Percentiles rank a stretch among this genome's conserved stretches.
These are phyloP conservation scores for Caenorhabditis plicata DNA, from an alignment of 2,888 invertebrate genomes.

Conservation along the genomic window DNA sequence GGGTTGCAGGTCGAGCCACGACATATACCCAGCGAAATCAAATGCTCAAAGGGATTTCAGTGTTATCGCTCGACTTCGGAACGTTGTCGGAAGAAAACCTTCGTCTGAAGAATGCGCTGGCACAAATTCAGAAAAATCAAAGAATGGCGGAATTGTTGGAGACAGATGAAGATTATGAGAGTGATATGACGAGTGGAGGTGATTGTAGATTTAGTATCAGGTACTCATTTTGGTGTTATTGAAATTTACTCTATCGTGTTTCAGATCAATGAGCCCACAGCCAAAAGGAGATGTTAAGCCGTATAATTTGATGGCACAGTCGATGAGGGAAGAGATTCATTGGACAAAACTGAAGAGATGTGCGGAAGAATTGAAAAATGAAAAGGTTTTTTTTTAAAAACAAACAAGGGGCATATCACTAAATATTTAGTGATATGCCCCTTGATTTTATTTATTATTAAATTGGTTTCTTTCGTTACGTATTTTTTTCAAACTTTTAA, in stretches of 20 bases:
- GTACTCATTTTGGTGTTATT: slow-evolving; percentile 5
- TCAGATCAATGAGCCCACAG: slow-evolving; percentile 29
- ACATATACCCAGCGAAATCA: slow-evolving; percentile 38
- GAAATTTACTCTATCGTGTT: too few species aligned
- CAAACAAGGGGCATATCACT: too few species aligned
- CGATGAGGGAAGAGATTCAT: slow-evolving; percentile 45
- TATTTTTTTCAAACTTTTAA: too few species aligned
- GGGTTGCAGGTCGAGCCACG: slow-evolving; percentile 46
- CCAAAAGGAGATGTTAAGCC: slow-evolving; percentile 33
- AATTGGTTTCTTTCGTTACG: too few species aligned
- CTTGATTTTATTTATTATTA: too few species aligned
- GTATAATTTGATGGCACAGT: slow-evolving; percentile 36
- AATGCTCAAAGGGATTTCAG: slow-evolving; percentile 61
- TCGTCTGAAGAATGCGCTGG: slow-evolving; percentile 45
- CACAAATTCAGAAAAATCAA: slow-evolving; percentile 31
- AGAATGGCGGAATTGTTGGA: slow-evolving; percentile 38
- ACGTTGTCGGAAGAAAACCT: slow-evolving; percentile 54
- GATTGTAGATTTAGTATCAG: slow-evolving; percentile 23
- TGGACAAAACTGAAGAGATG: slow-evolving; percentile 43
- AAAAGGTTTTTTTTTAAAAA: slow-evolving; percentile 23
- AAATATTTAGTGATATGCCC: too few species aligned
- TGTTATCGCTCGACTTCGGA: slow-evolving; percentile 59
- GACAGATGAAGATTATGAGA: slow-evolving; percentile 54
- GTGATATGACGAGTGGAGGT: slow-evolving; percentile 46
- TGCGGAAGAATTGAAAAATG: slow-evolving; percentile 46